Evolutionary conservation across 2,888 invertebrate genomes (phyloP).

Genomic region (Philhelius pedissequus): DNA sequence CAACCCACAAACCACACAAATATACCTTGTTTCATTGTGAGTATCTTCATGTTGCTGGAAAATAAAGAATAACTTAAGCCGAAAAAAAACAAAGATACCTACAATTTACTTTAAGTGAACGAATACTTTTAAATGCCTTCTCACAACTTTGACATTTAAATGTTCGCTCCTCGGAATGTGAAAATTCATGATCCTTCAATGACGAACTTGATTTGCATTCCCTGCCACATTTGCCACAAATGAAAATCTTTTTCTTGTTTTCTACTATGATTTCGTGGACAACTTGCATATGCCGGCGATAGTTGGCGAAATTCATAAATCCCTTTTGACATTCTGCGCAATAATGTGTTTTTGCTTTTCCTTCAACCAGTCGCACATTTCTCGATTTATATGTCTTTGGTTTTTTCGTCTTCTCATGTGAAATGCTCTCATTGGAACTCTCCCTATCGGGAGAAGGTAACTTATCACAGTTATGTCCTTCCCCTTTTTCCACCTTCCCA

Average conservation of each 20-base stretch:
- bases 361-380: neutral
- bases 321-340: neutral
- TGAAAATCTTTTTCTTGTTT: neutral
- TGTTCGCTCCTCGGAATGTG: conserved; percentile 37
- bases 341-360: neutral
- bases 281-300: neutral
- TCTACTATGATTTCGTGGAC: neutral
- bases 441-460: neutral
- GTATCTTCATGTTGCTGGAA: conserved; percentile 75
- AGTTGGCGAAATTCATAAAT: neutral
- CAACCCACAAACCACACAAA: conserved; percentile 75
- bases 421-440: neutral
- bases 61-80: neutral
- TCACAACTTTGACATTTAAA: conserved; percentile 49
- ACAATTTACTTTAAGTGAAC: neutral
- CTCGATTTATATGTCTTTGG: neutral
- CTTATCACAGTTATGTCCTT: neutral
- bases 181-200: conserved; percentile 33
- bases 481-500: neutral
- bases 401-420: neutral
- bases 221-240: neutral
- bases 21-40: conserved; percentile 76
- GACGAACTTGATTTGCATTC: neutral
- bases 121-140: conserved; percentile 25
- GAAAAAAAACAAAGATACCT: neutral